phyloP scores from a whole-genome alignment of 2,888 invertebrate genomes.

The Rhopalosiphum nymphaeae region DNA sequence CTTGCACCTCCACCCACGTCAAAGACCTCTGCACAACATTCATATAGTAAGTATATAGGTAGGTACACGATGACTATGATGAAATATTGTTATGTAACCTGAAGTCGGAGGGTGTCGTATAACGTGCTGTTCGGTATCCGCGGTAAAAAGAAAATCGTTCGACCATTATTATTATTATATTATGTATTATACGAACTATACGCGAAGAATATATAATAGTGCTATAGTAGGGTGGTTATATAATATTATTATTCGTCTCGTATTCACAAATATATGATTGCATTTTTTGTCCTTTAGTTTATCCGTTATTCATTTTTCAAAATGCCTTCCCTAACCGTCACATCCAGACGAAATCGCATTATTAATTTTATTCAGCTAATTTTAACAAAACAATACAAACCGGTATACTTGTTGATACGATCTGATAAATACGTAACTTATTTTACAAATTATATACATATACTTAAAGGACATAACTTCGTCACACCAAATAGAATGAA shows the following conservation, averaged over 20 bases:
- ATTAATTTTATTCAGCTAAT: not conserved
- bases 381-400: not conserved
- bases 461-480: not conserved
- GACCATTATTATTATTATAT: constrained; percentile 22
- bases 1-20: constrained; percentile 44
- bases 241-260: not conserved
- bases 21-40: not conserved
- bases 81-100: constrained; percentile 58
- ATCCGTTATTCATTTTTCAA: constrained; percentile 3
- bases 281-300: not conserved
- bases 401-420: not conserved
- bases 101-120: constrained; percentile 35
- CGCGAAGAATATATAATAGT: not conserved
- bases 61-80: constrained; percentile 47
- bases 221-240: not conserved
- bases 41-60: constrained; percentile 1
- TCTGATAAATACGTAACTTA: not conserved
- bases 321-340: not conserved
- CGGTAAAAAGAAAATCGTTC: constrained; percentile 45
- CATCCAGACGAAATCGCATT: not conserved
- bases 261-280: not conserved
- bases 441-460: not conserved
- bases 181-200: not conserved
- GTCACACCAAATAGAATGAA: too few species aligned
- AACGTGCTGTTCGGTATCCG: not conserved